Evolutionary conservation across 2,797 vertebrate species (phyloP).

Genomic region (Sebastes matsubarae): DNA sequence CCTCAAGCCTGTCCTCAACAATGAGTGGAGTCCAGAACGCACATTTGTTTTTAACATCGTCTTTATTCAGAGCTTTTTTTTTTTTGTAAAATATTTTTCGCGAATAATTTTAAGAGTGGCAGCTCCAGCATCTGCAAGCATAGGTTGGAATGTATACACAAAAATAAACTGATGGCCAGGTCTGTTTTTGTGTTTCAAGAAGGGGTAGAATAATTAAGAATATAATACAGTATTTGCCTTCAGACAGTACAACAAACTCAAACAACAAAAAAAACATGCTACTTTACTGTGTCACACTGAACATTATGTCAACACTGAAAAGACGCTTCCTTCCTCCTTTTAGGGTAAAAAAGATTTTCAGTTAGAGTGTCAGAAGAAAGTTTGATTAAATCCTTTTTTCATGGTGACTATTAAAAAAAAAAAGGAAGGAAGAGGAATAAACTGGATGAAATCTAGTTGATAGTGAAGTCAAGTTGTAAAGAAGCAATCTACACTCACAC

Average conservation of each 20-base stretch:
- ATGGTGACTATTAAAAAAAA: background rate
- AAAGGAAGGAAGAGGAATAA: background rate
- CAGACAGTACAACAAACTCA: constrained; percentile 34
- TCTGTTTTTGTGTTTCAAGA: constrained; percentile 21
- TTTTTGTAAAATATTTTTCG: constrained; percentile 62
- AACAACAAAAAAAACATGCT: constrained; percentile 7
- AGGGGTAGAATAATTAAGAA: constrained; percentile 13
- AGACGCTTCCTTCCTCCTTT: constrained; percentile 38
- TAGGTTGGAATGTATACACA: constrained; percentile 68
- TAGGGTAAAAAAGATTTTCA: background rate
- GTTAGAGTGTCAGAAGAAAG: background rate
- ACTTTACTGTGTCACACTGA: constrained; percentile 15
- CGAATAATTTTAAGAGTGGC: constrained; percentile 35
- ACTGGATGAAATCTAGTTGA: background rate
- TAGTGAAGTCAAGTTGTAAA: background rate
- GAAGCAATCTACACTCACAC: constrained; percentile 7
- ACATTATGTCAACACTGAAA: constrained; percentile 35
- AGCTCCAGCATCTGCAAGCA: constrained; percentile 57
- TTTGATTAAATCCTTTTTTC: background rate
- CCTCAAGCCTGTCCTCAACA: background rate
- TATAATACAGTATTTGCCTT: constrained; percentile 37
- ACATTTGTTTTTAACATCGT: constrained; percentile 16
- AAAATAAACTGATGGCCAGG: constrained; percentile 16
- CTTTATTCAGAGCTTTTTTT: constrained; percentile 69
- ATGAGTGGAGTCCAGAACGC: constrained; percentile 14